These are phyloP conservation scores for Sarcophaga variegata DNA, from an alignment of 2,888 invertebrate genomes.

Conservation along the genomic window DNA sequence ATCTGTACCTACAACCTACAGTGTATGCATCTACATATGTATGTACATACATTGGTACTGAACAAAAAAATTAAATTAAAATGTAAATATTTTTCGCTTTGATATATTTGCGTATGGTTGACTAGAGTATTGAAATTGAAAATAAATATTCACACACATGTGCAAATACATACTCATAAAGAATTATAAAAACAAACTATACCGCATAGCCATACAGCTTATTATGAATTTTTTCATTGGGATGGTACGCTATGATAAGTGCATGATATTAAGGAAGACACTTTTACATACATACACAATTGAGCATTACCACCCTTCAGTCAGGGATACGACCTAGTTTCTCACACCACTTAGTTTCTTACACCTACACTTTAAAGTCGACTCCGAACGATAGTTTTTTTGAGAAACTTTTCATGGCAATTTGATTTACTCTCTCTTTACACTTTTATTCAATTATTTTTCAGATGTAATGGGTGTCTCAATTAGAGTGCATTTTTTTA, in stretches of 20 bases:
- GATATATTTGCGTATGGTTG: constrained; percentile 66
- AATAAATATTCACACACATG: constrained; percentile 16
- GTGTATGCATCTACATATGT: background rate
- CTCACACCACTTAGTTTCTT: too few relatives aligned
- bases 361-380: too few relatives aligned
- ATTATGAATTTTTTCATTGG: constrained; percentile 10
- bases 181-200: constrained; percentile 37
- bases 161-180: constrained; percentile 24
- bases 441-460: too few relatives aligned
- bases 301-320: too few relatives aligned
- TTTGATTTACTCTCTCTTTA: too few relatives aligned
- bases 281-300: too few relatives aligned
- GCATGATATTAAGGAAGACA: background rate
- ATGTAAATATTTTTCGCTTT: constrained; percentile 64
- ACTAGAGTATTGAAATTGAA: constrained; percentile 43
- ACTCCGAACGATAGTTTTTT: too few relatives aligned
- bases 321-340: too few relatives aligned
- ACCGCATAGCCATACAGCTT: constrained; percentile 32
- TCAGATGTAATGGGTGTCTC: too few relatives aligned
- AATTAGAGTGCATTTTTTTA: too few relatives aligned
- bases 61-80: constrained; percentile 12
- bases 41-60: background rate
- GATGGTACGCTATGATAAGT: background rate
- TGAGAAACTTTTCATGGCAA: too few relatives aligned
- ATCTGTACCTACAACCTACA: background rate